phyloP scores from a whole-genome alignment of 2,888 invertebrate genomes.

The Sphaerophoria rueppellii region DNA sequence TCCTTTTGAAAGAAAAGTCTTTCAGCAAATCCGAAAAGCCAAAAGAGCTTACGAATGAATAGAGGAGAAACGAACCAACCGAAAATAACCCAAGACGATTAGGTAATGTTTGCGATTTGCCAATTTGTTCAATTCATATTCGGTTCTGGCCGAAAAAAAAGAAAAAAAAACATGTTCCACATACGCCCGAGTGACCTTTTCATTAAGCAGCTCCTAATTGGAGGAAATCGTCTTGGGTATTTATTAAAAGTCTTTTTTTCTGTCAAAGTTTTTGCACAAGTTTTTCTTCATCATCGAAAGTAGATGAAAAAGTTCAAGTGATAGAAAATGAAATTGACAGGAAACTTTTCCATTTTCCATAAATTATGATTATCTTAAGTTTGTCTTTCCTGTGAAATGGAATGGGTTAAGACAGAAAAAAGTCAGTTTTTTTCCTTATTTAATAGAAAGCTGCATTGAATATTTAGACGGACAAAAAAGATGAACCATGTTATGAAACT shows the following conservation, averaged over 20 bases:
- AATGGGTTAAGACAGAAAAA: slow-evolving; percentile 26
- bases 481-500: slow-evolving; percentile 25
- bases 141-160: not conserved
- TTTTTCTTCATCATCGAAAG: not conserved
- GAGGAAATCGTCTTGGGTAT: slow-evolving; percentile 22
- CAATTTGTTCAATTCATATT: slow-evolving; percentile 1
- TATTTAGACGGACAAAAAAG: slow-evolving; percentile 10
- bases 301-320: slow-evolving; percentile 5
- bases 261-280: not conserved
- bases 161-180: slow-evolving; percentile 38
- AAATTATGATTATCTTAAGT: slow-evolving; percentile 38
- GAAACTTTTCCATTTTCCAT: slow-evolving; percentile 48
- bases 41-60: slow-evolving; percentile 7
- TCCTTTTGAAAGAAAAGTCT: not conserved
- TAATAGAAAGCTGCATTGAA: slow-evolving; percentile 43
- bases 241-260: slow-evolving; percentile 26
- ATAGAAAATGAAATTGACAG: slow-evolving; percentile 1
- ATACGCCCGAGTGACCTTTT: slow-evolving; percentile 49
- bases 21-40: slow-evolving; percentile 8
- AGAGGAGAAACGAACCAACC: not conserved
- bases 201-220: slow-evolving; percentile 4
- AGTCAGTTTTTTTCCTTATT: slow-evolving; percentile 22
- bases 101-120: slow-evolving; percentile 30
- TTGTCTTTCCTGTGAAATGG: slow-evolving; percentile 36
- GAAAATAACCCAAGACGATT: slow-evolving; percentile 7